Conservation (phyloP, 2,113 vertebrate species). For the Podarcis raffonei region DNA sequence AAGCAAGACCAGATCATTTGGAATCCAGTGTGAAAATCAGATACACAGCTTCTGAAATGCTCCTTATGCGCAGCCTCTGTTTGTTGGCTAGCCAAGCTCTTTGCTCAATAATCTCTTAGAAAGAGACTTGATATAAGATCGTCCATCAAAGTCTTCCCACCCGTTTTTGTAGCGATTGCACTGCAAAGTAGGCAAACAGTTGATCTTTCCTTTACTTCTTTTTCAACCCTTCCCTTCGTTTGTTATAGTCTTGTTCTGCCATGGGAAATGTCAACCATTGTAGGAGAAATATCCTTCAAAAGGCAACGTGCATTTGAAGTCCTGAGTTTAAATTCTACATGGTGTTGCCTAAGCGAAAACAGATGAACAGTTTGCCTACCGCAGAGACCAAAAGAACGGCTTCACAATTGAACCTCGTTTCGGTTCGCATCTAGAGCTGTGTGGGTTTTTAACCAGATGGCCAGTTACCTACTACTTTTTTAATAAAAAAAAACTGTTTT, state of each 20-base stretch:
- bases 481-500: neutral
- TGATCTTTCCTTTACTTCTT: neutral
- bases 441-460: conserved; percentile 2
- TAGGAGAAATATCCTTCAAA: neutral
- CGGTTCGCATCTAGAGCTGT: neutral
- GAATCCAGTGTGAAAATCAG: neutral
- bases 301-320: neutral
- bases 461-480: neutral
- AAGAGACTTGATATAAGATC: neutral
- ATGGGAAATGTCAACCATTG: neutral
- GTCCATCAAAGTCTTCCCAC: neutral
- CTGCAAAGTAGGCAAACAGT: neutral
- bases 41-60: neutral
- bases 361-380: neutral
- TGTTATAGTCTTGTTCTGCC: neutral
- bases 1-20: neutral
- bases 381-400: neutral
- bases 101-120: neutral
- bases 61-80: neutral
- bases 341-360: neutral
- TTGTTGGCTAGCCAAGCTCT: neutral
- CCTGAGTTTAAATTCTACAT: neutral
- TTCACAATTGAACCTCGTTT: neutral
- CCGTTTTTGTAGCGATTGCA: neutral
- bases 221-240: neutral